phyloP scores from a whole-genome alignment of 2,113 vertebrate species.

The Todiramphus chloris region DNA sequence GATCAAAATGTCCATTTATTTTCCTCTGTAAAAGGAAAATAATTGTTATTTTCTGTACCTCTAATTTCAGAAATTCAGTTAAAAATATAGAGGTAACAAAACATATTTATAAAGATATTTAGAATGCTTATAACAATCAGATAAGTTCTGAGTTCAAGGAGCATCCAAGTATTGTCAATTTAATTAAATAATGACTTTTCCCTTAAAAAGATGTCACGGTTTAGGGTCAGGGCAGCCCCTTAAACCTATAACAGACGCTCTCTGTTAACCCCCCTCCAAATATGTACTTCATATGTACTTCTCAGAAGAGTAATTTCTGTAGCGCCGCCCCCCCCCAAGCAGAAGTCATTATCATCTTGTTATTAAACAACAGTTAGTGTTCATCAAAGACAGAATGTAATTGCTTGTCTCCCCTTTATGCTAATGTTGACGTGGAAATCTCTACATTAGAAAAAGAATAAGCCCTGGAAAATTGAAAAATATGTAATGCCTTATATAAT shows the following conservation, averaged over 20 bases:
- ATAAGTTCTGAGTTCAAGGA: not conserved
- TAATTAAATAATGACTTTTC: not conserved
- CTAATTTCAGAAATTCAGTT: not conserved
- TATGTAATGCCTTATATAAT: not conserved
- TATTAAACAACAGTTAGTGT: not conserved
- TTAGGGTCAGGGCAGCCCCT: no score
- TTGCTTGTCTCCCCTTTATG: not conserved
- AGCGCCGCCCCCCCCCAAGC: not conserved
- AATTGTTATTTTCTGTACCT: not conserved
- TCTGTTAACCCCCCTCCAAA: no score
- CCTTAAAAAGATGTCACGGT: not conserved
- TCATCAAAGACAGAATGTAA: not conserved
- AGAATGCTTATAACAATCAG: not conserved
- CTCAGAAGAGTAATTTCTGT: not conserved
- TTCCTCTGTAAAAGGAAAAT: not conserved
- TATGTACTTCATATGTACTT: not conserved
- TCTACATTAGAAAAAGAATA: not conserved
- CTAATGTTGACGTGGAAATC: conserved; percentile 16
- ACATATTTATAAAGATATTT: not conserved
- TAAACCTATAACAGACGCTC: no score
- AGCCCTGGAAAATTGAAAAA: not conserved
- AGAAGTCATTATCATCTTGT: not conserved
- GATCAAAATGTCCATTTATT: not conserved
- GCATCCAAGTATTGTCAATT: not conserved
- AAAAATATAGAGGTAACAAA: not conserved